Conservation (phyloP, 2,113 vertebrate genomes). For the Dermatemys mawii region DNA sequence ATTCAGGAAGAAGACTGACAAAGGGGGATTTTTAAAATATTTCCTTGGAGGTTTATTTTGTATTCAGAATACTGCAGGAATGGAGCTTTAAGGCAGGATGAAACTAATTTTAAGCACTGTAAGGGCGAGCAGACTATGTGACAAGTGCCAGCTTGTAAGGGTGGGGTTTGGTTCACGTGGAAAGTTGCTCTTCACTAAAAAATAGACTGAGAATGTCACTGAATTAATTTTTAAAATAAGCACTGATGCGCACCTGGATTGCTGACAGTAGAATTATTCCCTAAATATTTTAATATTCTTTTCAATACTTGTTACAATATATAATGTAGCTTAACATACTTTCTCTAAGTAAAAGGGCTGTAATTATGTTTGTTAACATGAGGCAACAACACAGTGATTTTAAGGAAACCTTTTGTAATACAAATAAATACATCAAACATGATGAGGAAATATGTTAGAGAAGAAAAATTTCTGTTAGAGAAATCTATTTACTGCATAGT, state of each 20-base stretch:
- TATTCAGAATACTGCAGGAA: neutral
- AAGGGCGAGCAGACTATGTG: neutral
- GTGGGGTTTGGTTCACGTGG: neutral
- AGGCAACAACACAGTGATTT: neutral
- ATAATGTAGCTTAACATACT: neutral
- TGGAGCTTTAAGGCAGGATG: neutral
- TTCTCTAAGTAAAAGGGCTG: neutral
- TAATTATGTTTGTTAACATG: neutral
- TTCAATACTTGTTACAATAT: neutral
- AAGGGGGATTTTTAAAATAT: neutral
- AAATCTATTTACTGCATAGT: neutral
- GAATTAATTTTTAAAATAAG: neutral
- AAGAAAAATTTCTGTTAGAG: neutral
- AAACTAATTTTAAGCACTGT: neutral
- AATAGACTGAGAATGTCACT: neutral
- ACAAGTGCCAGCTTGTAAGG: neutral
- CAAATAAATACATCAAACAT: neutral
- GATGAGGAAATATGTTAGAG: neutral
- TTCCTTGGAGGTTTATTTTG: neutral
- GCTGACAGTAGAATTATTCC: neutral
- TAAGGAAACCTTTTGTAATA: neutral
- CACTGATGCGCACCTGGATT: neutral
- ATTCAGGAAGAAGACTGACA: neutral
- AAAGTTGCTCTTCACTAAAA: neutral
- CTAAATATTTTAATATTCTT: neutral